Base-by-base conservation (phyloP, 30 jellyfish, hydroid and myxozoan species). In the Rhopilema esculentum region DNA sequence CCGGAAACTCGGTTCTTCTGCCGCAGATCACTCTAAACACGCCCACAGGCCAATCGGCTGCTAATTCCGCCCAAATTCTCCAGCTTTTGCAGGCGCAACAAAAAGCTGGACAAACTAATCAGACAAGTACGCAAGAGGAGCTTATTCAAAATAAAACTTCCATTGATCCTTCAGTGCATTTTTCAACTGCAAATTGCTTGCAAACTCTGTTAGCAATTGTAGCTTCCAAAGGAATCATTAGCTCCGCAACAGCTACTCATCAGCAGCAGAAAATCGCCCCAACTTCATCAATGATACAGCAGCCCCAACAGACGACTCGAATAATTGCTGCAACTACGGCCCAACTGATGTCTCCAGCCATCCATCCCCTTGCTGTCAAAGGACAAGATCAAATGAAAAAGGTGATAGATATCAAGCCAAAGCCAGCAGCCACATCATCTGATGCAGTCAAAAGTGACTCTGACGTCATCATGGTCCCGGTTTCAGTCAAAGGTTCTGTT, bases 61-160 rank as follows among this genome's bases (percentile, higher is more conserved):
- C 69, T 6, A 78, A 48, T 49, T 27, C 30, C 15, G 76, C 92
- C 49, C 86, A 84, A 0, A 28, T 84, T n/a, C 80, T 84, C 24
- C 87, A 84, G 22, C 51, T 84, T 0, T 29, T 84, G 72, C 92
- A 84, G 68, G 81, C 92, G 8, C 92, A 83, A 53, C 92, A 83
- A n/a, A 69, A 83, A 52, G 23, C n/a, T 18, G 52, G 69, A 18
- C 85, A 69, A 30, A 24, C 20, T 0, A 24, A 57, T 1, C 87
- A 76, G n/a, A 49, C 7, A 17, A 70, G 16, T 23, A 6, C 71
- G 31, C 57, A 30, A 24, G 79, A 57, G 4, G 72, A 84, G 64
- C 12, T 85, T 1, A 16, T 26, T 26, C 87, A 71, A 16, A 29
- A 21, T 9, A 72, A 72, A 27, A 73, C 69, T 20, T 51, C 27